Evolutionary conservation across 2,888 invertebrate genomes (phyloP).

Genomic region (Odontothrips loti): DNA sequence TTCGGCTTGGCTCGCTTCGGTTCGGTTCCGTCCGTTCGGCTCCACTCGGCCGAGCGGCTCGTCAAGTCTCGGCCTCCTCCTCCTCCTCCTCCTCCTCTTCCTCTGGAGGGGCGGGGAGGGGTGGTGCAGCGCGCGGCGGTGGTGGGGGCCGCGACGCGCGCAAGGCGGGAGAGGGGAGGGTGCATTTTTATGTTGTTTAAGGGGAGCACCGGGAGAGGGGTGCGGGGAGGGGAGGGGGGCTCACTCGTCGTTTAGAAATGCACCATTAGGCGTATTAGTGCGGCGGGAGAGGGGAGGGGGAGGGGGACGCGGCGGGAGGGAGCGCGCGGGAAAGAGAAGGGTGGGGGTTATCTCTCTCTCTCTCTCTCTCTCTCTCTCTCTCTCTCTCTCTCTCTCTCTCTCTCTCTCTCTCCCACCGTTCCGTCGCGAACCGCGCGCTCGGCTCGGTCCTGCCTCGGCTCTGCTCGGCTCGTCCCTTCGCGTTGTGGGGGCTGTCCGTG

Average conservation of each 20-base stretch:
- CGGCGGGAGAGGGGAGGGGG: conserved; percentile 1
- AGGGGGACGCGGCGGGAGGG: conserved; percentile 2
- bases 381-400: neutral
- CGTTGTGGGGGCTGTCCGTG: neutral
- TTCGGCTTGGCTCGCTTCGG: too few species aligned
- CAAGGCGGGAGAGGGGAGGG: conserved; percentile 21
- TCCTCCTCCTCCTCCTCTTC: neutral
- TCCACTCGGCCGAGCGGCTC: neutral
- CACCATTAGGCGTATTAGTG: conserved; percentile 26
- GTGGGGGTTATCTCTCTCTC: neutral
- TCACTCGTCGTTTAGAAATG: conserved; percentile 26
- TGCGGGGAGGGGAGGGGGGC: neutral
- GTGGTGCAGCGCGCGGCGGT: neutral
- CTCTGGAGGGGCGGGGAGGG: neutral
- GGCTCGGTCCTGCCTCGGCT: neutral
- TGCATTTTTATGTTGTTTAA: conserved; percentile 27
- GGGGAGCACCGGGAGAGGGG: conserved; percentile 1
- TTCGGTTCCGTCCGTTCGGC: neutral
- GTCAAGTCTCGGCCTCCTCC: conserved; percentile 15
- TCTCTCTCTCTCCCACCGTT: neutral
- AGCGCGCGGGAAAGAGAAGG: neutral
- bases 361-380: neutral
- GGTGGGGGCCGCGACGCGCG: neutral
- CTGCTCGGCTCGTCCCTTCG: neutral
- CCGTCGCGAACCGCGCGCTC: neutral